Base-by-base conservation (phyloP, 2,888 invertebrate genomes). In the Hedya salicella region DNA sequence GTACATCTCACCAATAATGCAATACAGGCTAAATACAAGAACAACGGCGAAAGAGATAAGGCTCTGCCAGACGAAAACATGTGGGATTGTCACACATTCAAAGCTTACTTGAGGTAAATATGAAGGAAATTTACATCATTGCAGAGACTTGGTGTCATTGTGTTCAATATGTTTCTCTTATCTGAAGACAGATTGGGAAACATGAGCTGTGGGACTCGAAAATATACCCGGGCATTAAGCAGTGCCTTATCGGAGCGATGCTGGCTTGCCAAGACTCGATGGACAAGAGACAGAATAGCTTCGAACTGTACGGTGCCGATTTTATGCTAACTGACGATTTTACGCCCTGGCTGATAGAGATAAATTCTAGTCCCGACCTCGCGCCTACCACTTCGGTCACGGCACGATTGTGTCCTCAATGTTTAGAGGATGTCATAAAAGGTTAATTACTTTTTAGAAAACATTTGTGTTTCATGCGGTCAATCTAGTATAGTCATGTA, bases 1-100 rank as follows among this genome's bases (percentile, higher is more conserved):
- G 95, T 98, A 48, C 98, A 98, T 87, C 91, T 98, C 52, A 98
- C 98, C 42, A 98, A 98, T 89, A 96, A 98, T 86, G 97, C 98
- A 4, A 96, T 98, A 30, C 98, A 98, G 85, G 95, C 96, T 76
- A 96, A 96, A 83, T 98, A 98, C 78, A 94, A 94, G 71, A 96
- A 96, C 76, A 93, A 85, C 65, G 93, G 92, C 1, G 94, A 95
- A 67, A 91, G 96, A 69, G 95, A 97, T 85, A 94, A 96, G 79
- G 93, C 95, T 1, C 87, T 98, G 62, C 98, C 98, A 0, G 93
- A 94, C 62, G 97, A 98, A 80, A 98, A 98, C 81, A 98, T 98
- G 98, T 98, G 98, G 98, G 97, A 97, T 75, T 95, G 96, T 81
- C 94, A 96, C 80, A 94, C 96, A 66, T 96, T 98, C 86, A 95